Evolutionary conservation across 2,797 vertebrate species (phyloP), one percentile per base, ranked within the genome.

Genomic region (Notolabrus celidotus): DNA sequence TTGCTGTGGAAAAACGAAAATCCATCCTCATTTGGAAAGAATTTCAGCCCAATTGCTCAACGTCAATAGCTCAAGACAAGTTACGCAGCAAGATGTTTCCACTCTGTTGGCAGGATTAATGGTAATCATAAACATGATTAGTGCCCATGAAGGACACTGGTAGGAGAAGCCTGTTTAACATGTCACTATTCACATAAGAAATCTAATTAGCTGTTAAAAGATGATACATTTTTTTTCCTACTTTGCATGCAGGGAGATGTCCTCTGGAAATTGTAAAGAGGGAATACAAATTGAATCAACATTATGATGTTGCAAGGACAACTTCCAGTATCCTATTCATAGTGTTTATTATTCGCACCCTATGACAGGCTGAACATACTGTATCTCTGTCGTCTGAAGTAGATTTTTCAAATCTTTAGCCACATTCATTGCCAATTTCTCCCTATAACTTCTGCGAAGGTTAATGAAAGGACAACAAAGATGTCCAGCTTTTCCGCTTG

Each of bases 141-240:
- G 46, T 54, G 66, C 36, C 74, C 86, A 80, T 86, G 88, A 92
- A 91, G 89, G 91, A 83, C 89, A 70, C 61, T 74, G 72, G 75
- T 74, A 84, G 78, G 80, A 77, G 80, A 86, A 79, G 57, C 55
- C 82, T 83, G 57, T 89, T 89, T 71, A 84, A 85, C 81, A 88
- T 88, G 88, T 80, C 79, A 69, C 59, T 79, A 77, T 89, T 82
- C 76, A 74, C 71, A 79, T 51, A 79, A 65, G 62, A 81, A 91
- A 92, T 89, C 74, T 74, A 90, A 92, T 92, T 89, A 91, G 56
- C 71, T 50, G 20, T 79, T 60, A 82, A 82, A 78, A 86, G 85
- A 90, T 79, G 85, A 79, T 60, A 67, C 33, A 0, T 75, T 77
- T 77, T 63, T 36, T 5, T 16, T 53, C 84, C 84, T 72, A 19